phyloP scores from a whole-genome alignment of 2,113 vertebrate genomes.

The Pedetes capensis region DNA sequence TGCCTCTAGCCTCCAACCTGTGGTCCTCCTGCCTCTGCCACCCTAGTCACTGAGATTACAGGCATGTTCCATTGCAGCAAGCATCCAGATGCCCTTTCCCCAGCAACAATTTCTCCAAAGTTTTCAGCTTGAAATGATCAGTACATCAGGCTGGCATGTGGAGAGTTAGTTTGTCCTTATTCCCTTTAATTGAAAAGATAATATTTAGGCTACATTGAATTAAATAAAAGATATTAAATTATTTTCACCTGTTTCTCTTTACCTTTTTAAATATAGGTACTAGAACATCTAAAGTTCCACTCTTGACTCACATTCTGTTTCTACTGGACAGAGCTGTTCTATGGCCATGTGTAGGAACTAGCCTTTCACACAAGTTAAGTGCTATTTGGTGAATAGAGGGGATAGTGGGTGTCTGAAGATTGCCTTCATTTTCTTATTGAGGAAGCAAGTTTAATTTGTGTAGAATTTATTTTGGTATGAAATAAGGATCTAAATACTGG shows the following conservation, averaged over 20 bases:
- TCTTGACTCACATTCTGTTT: background rate
- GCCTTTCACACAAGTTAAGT: background rate
- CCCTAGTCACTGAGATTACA: too few species aligned
- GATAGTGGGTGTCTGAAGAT: background rate
- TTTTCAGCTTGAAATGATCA: background rate
- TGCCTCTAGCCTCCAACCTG: too few species aligned
- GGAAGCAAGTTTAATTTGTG: background rate
- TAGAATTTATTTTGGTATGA: background rate
- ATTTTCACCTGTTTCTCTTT: background rate
- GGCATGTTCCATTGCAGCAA: too few species aligned
- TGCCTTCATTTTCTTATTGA: background rate
- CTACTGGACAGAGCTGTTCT: background rate
- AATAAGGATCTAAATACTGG: background rate
- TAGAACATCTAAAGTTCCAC: background rate
- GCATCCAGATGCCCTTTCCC: too few species aligned
- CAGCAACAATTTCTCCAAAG: too few species aligned
- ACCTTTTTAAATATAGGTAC: background rate
- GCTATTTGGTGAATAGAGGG: background rate
- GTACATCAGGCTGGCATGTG: background rate
- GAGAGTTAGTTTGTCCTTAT: background rate
- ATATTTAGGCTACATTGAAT: background rate
- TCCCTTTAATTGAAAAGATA: background rate
- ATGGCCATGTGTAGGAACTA: background rate
- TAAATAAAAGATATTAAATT: background rate
- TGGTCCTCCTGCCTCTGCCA: too few species aligned